Conservation (phyloP, 2,797 vertebrate species). For the Rhinella marina region DNA sequence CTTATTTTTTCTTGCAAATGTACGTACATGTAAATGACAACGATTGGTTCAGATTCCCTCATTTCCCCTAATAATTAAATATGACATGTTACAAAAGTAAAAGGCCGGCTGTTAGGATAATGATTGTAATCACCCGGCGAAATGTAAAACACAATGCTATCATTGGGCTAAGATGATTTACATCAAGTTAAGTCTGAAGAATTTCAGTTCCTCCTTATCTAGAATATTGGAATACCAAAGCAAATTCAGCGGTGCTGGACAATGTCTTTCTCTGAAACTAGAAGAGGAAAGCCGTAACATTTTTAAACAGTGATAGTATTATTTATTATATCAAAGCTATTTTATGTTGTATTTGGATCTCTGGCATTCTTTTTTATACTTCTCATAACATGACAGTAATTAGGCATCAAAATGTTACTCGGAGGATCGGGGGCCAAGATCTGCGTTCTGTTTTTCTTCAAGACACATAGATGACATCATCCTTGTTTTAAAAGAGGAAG, state of each 20-base stretch:
- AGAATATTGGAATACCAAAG: constrained; percentile 74
- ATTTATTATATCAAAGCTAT: constrained; percentile 97
- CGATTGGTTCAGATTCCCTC: neutral
- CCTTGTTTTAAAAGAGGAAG: constrained; percentile 88
- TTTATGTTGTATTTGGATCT: constrained; percentile 97
- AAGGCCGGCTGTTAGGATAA: constrained; percentile 71
- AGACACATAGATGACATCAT: constrained; percentile 85
- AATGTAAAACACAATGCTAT: constrained; percentile 72
- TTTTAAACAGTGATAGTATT: constrained; percentile 92
- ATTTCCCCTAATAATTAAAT: neutral
- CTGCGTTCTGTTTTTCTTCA: constrained; percentile 85
- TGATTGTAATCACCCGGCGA: constrained; percentile 76
- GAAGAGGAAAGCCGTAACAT: constrained; percentile 87
- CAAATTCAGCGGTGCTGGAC: constrained; percentile 75
- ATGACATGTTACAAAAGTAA: neutral
- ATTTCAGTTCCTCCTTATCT: constrained; percentile 80
- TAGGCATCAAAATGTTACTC: constrained; percentile 94
- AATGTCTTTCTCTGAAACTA: constrained; percentile 82
- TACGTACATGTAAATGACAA: neutral
- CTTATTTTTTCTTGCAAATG: no score
- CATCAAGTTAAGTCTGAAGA: constrained; percentile 72
- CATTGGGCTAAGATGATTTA: constrained; percentile 76
- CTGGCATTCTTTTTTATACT: constrained; percentile 93
- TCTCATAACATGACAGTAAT: constrained; percentile 95
- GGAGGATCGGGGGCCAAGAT: constrained; percentile 80